Conservation (phyloP, 1,140 invertebrate genomes). For the Drosophila equinoxialis region DNA sequence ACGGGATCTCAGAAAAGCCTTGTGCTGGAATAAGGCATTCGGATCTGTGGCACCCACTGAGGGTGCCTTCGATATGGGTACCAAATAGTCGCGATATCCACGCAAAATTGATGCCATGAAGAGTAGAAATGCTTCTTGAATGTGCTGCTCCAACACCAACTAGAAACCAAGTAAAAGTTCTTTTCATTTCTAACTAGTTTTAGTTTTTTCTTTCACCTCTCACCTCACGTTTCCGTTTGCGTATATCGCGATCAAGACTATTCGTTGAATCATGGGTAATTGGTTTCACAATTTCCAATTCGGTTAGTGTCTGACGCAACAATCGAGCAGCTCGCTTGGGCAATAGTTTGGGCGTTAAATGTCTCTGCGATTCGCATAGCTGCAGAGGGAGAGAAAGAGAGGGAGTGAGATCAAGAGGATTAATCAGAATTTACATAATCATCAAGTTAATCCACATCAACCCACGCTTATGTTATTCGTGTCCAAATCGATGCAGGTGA, state of each 20-base stretch:
- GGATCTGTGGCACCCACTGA: conserved; percentile 97
- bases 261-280: conserved; percentile 85
- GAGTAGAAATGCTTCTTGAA: conserved; percentile 98
- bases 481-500: conserved; percentile 98
- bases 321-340: conserved; percentile 94
- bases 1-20: conserved; percentile 88
- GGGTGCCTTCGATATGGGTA: conserved; percentile 97
- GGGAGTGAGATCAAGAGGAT: background rate
- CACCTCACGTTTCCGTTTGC: conserved; percentile 85
- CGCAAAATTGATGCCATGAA: conserved; percentile 97
- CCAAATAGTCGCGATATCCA: conserved; percentile 94
- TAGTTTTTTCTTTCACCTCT: background rate
- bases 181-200: background rate
- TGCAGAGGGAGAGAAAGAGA: conserved; percentile 70
- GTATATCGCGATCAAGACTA: conserved; percentile 85
- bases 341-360: conserved; percentile 92
- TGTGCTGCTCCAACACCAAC: conserved; percentile 94
- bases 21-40: conserved; percentile 96
- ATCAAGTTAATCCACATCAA: conserved; percentile 15
- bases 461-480: conserved; percentile 95
- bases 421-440: background rate
- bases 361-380: conserved; percentile 94
- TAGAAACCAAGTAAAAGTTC: background rate
- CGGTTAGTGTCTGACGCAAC: conserved; percentile 89
- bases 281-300: conserved; percentile 84